Evolutionary conservation across 1,140 invertebrate genomes (phyloP).

Genomic region (Micrasema minimum): DNA sequence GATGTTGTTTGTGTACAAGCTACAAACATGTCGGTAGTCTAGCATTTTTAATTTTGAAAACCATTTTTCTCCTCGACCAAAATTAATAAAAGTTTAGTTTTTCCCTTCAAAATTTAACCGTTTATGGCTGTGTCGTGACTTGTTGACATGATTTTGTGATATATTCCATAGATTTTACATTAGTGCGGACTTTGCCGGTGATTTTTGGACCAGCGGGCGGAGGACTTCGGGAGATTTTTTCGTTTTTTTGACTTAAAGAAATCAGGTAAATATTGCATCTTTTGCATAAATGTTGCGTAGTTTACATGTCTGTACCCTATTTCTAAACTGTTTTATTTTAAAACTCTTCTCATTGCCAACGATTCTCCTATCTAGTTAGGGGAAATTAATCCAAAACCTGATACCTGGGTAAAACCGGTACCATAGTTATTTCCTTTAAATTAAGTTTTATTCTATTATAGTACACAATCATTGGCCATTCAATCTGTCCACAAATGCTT

Average conservation of each 20-base stretch:
- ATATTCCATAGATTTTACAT: conserved; percentile 29
- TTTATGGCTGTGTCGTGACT: conserved; percentile 35
- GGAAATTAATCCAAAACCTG: too few relatives aligned
- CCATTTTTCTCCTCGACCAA: conserved; percentile 16
- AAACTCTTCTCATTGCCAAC: too few relatives aligned
- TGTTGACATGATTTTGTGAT: conserved; percentile 31
- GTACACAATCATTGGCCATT: too few relatives aligned
- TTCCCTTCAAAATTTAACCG: neutral
- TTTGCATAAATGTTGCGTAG: neutral
- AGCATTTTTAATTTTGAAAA: too few relatives aligned
- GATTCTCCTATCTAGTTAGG: too few relatives aligned
- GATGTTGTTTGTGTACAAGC: neutral
- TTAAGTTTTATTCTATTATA: too few relatives aligned
- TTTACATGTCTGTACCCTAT: neutral
- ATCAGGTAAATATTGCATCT: conserved; percentile 18
- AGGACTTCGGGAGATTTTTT: conserved; percentile 4
- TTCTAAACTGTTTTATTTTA: too few relatives aligned
- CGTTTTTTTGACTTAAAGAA: conserved; percentile 17
- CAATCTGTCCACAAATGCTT: too few relatives aligned
- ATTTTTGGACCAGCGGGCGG: neutral
- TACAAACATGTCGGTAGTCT: too few relatives aligned
- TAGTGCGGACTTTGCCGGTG: conserved; percentile 16
- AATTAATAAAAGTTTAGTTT: conserved; percentile 6
- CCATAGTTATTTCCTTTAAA: too few relatives aligned
- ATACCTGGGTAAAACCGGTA: too few relatives aligned